A percentile compares a stretch with the other conserved stretches of the same genome.
Evolutionary conservation across 2,113 vertebrate species (phyloP).

Genomic region (Eublepharis macularius): DNA sequence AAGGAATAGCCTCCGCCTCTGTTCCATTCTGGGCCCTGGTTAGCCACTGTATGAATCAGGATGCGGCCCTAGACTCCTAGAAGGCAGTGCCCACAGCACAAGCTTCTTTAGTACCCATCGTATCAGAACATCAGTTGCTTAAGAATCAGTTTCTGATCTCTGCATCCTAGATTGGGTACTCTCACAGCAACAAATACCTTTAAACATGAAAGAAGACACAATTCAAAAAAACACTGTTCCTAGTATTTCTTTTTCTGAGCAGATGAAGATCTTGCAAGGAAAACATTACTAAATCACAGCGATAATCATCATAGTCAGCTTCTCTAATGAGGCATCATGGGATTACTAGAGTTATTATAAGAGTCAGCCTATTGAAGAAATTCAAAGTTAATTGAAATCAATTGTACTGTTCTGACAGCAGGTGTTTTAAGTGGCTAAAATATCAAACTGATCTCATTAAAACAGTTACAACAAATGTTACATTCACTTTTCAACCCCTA

Average conservation of each 20-base stretch:
- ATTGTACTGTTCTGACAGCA: conserved; percentile 63
- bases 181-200: neutral
- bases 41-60: too few relatives aligned
- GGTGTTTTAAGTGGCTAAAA: conserved; percentile 66
- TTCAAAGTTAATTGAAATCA: conserved; percentile 72
- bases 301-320: conserved; percentile 65
- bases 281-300: conserved; percentile 68
- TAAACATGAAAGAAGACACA: conserved; percentile 1
- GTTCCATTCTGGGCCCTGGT: too few relatives aligned
- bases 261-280: conserved; percentile 59
- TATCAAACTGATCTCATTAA: conserved; percentile 62
- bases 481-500: conserved; percentile 33
- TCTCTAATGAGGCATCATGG: conserved; percentile 74
- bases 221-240: conserved; percentile 37
- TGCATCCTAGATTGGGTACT: neutral
- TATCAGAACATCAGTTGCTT: rapidly evolving
- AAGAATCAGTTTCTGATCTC: conserved; percentile 25
- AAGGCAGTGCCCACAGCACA: neutral
- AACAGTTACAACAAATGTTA: conserved; percentile 46
- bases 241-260: conserved; percentile 43
- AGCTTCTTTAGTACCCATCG: conserved; percentile 4
- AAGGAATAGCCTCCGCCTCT: too few relatives aligned
- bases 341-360: conserved; percentile 72
- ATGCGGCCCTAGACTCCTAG: neutral
- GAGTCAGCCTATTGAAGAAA: conserved; percentile 64